Percentiles rank a stretch among this genome's conserved stretches.
Conservation (phyloP, 1,140 invertebrate genomes). For the honey bee (Apis mellifera) region DNA sequence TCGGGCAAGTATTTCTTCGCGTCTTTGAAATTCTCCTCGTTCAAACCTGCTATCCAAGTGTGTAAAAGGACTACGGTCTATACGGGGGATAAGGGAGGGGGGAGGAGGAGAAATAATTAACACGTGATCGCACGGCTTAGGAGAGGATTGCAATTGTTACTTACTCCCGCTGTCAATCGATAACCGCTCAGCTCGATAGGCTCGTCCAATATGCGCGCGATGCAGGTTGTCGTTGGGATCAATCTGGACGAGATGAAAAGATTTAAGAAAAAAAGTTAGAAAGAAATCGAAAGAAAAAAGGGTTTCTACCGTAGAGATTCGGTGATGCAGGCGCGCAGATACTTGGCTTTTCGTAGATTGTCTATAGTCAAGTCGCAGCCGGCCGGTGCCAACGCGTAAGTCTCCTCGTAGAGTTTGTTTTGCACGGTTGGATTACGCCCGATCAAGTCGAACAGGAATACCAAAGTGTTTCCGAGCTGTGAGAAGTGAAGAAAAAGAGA, state of each 20-base stretch:
- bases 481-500: not conserved
- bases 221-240: constrained; percentile 90
- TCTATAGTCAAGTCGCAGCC: constrained; percentile 83
- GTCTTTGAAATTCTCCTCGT: constrained; percentile 89
- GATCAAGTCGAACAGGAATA: constrained; percentile 89
- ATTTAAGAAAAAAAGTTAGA: too few species aligned
- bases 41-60: constrained; percentile 90
- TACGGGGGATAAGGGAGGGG: constrained; percentile 43
- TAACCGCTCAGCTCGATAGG: constrained; percentile 90
- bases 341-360: constrained; percentile 85
- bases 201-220: constrained; percentile 90
- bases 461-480: constrained; percentile 90
- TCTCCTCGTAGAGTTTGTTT: constrained; percentile 88
- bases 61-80: constrained; percentile 93
- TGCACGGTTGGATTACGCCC: constrained; percentile 87
- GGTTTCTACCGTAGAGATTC: constrained; percentile 87
- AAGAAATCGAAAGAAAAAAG: not conserved
- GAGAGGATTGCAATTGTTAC: constrained; percentile 52
- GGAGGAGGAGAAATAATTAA: too few species aligned
- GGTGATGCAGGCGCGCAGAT: constrained; percentile 92
- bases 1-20: constrained; percentile 90
- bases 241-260: constrained; percentile 79
- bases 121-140: not conserved
- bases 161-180: constrained; percentile 89
- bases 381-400: constrained; percentile 82